Conservation (phyloP, 1,140 invertebrate genomes). For the Euwallacea fornicatus region DNA sequence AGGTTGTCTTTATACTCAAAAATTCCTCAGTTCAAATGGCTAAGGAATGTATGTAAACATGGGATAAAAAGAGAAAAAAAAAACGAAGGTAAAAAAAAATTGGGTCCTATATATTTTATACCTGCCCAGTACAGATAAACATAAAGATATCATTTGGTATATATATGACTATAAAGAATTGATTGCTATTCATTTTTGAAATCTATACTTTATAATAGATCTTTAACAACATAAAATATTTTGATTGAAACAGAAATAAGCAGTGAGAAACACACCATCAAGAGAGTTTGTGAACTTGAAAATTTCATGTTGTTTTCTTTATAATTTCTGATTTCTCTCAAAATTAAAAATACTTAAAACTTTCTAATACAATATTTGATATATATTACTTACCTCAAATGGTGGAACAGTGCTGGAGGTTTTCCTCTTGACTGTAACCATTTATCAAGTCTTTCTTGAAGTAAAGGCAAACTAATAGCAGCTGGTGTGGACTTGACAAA, state of each 20-base stretch:
- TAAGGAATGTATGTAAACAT: too few relatives aligned
- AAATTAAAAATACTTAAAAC: not conserved
- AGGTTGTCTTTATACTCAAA: too few relatives aligned
- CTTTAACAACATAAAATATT: not conserved
- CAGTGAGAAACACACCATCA: not conserved
- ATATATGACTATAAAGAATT: too few relatives aligned
- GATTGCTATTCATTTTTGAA: not conserved
- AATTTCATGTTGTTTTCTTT: not conserved
- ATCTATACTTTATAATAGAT: not conserved
- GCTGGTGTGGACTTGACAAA: conserved; percentile 30
- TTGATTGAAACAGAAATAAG: not conserved
- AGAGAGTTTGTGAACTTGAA: too few relatives aligned
- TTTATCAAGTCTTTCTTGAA: conserved; percentile 54
- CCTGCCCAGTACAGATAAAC: too few relatives aligned
- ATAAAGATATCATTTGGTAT: too few relatives aligned
- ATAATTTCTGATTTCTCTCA: not conserved
- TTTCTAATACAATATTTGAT: not conserved
- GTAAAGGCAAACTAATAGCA: conserved; percentile 42
- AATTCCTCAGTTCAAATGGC: too few relatives aligned
- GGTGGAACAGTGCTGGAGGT: conserved; percentile 55
- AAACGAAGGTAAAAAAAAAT: too few relatives aligned
- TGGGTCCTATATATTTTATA: too few relatives aligned
- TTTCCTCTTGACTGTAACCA: conserved; percentile 59
- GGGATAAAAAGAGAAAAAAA: too few relatives aligned
- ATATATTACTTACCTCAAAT: conserved; percentile 51